Base-by-base conservation (phyloP, 2,888 invertebrate species). In the Spodoptera littoralis region DNA sequence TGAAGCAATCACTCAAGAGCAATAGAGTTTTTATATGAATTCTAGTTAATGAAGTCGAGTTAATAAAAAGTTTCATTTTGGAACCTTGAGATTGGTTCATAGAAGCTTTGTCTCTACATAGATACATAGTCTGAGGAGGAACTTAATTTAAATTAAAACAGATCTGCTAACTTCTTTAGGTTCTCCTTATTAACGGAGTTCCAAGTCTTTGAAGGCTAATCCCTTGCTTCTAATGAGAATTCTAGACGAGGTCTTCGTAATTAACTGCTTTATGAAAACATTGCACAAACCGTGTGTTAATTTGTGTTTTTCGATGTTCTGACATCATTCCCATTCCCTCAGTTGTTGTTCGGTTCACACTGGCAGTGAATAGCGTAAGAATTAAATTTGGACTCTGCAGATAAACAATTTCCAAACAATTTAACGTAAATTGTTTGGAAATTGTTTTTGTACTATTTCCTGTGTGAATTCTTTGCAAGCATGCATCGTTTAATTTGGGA, bases 281-380 rank as follows among this genome's bases (percentile, higher is more conserved):
- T 80, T 65, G 81, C 82, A 85, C 82, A 85, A 76, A 81, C 73
- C 77, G 77, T 65, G 79, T 79, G 87, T 86, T 91, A 91, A 92
- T 90, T 85, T 69, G 75, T 84, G 80, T 84, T 83, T 77, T 84
- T 84, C 78, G 74, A 60, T 65, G 51, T 66, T 87, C 91, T 91
- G 91, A 91, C 90, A 90, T 92, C 91, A 92, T 82, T 79, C 64
- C 56, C 61, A 66, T 71, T 74, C 79, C 82, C 82, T 84, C 84
- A 84, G 87, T 87, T 87, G 84, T 83, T 79, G 83, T 87, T 88
- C 88, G 89, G 87, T 86, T 90, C 88, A 87, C 84, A 80, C 80
- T 82, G 74, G 72, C 79, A 80, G 69, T 79, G 76, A 68, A 77
- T 81, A 80, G 72, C 76, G 83, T 86, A 84, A 83, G 78, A 83